Evolutionary conservation across 1,140 invertebrate species (phyloP), one percentile per base, ranked within the genome.

Genomic region (Steinernema khuongi): DNA sequence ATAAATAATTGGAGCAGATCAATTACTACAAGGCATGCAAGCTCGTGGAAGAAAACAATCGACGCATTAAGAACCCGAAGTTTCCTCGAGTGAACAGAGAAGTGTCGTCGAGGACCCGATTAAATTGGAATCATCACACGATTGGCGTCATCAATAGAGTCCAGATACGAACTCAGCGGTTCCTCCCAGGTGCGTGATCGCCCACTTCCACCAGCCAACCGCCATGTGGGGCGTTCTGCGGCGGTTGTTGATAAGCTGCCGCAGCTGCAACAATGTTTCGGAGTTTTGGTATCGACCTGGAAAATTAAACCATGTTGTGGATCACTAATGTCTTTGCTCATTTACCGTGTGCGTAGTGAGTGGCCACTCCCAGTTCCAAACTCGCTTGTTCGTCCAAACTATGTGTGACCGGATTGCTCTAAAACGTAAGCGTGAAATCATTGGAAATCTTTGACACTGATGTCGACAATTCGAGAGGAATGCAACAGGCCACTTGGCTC

Each of bases 141-240:
- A n/a, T n/a, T n/a, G n/a, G n/a, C n/a, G n/a, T n/a, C n/a, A n/a
- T 60, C 19, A 60, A 60, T 14, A 77, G 14, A 72, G 60, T 11
- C 73, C 44, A 22, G 75, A 33, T 0, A 81, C 75, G 26, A 81
- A 74, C 60, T 81, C 77, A 1, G 77, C 77, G 29, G 72, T 41
- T 18, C 80, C 80, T 22, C 80, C 79, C 36, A 81, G 74, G 68
- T 77, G 74, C 7, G 80, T 81, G 30, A 81, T 81, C 31, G 69
- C 82, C 82, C 82, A 83, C 50, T 78, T 80, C 83, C 83, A 83
- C 67, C 75, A 83, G n/a, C 83, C 83, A 31, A 84, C 83, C 32
- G 80, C 82, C 22, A 74, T 31, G 29, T 85, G 80, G 17, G 82
- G 81, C 4, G 78, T 80, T n/a, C 74, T 70, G 22, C 82, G 77